Evolutionary conservation across 2,113 vertebrate genomes (phyloP).

Genomic region (Abramis brama): DNA sequence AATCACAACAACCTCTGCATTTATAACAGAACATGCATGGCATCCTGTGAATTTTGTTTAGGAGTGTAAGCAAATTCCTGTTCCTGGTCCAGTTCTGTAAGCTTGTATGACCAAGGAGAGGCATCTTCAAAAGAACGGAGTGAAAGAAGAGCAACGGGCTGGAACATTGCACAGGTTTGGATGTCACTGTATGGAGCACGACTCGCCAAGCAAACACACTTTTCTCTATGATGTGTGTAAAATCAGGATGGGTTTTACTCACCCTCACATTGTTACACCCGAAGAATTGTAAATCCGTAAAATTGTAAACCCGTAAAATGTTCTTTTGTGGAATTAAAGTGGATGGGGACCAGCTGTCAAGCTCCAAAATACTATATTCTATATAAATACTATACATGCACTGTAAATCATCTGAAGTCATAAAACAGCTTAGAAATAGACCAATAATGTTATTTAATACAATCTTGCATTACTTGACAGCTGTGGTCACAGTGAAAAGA

Average conservation of each 20-base stretch:
- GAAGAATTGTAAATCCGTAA: background rate
- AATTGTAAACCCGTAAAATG: background rate
- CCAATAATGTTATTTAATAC: background rate
- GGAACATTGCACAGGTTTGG: constrained; percentile 66
- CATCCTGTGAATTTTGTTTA: background rate
- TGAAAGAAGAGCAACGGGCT: constrained; percentile 64
- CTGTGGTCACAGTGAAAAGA: background rate
- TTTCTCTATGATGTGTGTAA: background rate
- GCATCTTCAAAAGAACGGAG: constrained; percentile 48
- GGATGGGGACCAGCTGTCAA: background rate
- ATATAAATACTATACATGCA: background rate
- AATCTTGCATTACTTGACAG: background rate
- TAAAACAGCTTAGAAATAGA: background rate
- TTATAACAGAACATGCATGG: background rate
- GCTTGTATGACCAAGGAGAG: constrained; percentile 53
- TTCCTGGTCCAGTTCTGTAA: constrained; percentile 41
- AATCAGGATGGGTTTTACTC: background rate
- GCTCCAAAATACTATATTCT: background rate
- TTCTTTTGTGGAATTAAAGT: background rate
- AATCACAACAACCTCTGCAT: background rate
- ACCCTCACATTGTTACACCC: background rate
- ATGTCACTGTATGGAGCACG: constrained; percentile 57
- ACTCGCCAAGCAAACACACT: constrained; percentile 37
- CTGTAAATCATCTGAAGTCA: background rate
- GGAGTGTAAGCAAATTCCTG: background rate